phyloP scores from a whole-genome alignment of 2,113 vertebrate species.

The Myiagra hebetior region DNA sequence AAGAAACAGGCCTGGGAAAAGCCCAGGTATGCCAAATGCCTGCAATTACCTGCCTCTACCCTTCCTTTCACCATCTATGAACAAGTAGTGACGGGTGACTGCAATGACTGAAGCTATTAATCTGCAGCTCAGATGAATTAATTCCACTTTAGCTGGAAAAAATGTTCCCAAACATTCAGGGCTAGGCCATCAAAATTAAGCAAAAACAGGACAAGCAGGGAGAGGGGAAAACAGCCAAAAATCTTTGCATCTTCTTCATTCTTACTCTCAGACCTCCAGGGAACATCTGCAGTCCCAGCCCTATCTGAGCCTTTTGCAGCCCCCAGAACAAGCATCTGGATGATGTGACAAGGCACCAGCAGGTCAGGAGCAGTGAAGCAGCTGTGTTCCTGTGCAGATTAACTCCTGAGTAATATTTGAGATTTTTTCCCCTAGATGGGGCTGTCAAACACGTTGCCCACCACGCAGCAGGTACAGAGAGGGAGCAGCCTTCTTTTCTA shows the following conservation, averaged over 20 bases:
- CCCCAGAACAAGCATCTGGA: not conserved
- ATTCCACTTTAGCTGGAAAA: not conserved
- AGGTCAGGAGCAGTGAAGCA: not conserved
- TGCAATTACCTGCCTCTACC: slow-evolving; percentile 18
- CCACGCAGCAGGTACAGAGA: not conserved
- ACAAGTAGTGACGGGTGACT: slow-evolving; percentile 15
- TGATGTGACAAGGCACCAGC: not conserved
- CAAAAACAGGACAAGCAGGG: not conserved
- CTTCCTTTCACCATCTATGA: slow-evolving; percentile 2
- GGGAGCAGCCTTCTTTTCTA: not conserved
- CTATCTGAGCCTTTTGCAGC: not conserved
- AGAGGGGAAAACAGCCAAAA: not conserved
- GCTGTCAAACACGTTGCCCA: not conserved
- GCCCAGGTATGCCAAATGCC: not conserved
- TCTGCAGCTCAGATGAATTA: not conserved
- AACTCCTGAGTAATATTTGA: not conserved
- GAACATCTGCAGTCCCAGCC: not conserved
- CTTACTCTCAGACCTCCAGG: not conserved
- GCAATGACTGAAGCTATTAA: not conserved
- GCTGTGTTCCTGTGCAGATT: not conserved
- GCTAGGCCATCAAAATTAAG: not conserved
- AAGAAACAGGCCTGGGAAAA: slow-evolving; percentile 29
- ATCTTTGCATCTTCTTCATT: not conserved
- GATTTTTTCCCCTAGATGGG: not conserved
- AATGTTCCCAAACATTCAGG: not conserved